Evolutionary conservation across 2,797 vertebrate genomes (phyloP), one percentile per base, ranked within the genome.

Genomic region (Scomberomorus guttatus): DNA sequence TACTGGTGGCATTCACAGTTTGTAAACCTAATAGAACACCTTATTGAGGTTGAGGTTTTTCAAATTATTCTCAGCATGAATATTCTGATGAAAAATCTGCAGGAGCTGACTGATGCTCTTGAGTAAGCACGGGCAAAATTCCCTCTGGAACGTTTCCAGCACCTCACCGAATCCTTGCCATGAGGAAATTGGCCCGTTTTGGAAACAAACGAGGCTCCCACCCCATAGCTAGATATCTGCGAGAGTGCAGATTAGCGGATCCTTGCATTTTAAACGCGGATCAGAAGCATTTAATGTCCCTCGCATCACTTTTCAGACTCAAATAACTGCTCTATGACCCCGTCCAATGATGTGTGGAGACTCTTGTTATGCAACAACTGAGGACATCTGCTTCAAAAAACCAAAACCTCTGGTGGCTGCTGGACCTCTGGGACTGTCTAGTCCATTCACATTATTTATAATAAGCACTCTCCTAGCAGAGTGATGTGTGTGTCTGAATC

Each of bases 361-460:
- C 18, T 18, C 46, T 50, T 50, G 17, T 50, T 50, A 68, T 6
- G 10, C 13, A 58, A 18, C 24, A 57, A 32, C 64, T 55, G 14
- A 72, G 56, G 8, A 71, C 9, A 13, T 44, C 55, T 66, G 79
- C 57, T 77, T 73, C 22, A 32, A 60, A 55, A 66, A 71, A 79
- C 63, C 42, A 54, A 79, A 70, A 50, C 64, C 20, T n/a, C 56
- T 24, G 14, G 50, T 69, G 39, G 72, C 61, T 70, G 66, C 69
- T 68, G 37, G 66, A 81, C 80, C 66, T 77, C 51, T 20, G 62
- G 32, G 39, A 64, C 54, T 57, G 77, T 81, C 65, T 78, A 67
- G 24, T 88, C 63, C 58, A 62, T 76, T 80, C 71, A 80, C 74
- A 81, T 87, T 60, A 82, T 81, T 79, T 75, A 75, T 77, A 82